A percentile compares a stretch with the other conserved stretches of the same genome.
Conservation (phyloP, 1,140 invertebrate species). For the Psix sp. region DNA sequence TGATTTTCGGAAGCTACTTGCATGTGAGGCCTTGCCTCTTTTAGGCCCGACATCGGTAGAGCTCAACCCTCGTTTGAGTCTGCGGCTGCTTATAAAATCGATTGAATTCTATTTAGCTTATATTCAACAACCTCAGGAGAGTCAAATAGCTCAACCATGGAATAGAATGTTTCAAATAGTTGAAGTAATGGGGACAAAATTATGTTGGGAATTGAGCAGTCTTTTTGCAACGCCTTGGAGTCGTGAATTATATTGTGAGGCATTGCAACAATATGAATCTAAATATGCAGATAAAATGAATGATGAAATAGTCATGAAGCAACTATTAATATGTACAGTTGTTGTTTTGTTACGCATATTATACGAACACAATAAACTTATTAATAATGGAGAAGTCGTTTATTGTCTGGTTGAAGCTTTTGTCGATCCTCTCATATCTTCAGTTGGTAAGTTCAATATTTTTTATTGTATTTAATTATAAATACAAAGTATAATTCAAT, state of each 20-base stretch:
- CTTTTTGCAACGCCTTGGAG: constrained; percentile 73
- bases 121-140: constrained; percentile 80
- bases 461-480: constrained; percentile 7
- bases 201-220: constrained; percentile 86
- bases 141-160: constrained; percentile 86
- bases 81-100: constrained; percentile 80
- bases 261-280: constrained; percentile 68
- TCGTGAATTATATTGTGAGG: constrained; percentile 69
- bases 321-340: constrained; percentile 68
- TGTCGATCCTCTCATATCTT: constrained; percentile 55
- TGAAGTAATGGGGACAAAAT: constrained; percentile 84
- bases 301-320: constrained; percentile 68
- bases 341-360: constrained; percentile 71
- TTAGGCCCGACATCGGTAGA: constrained; percentile 80
- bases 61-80: constrained; percentile 82
- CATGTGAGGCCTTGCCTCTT: constrained; percentile 86
- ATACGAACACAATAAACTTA: constrained; percentile 67
- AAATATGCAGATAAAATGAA: constrained; percentile 60
- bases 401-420: constrained; percentile 75
- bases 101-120: constrained; percentile 82
- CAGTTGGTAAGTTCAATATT: constrained; percentile 61
- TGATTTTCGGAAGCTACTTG: constrained; percentile 83
- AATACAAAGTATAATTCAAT: too few relatives aligned
- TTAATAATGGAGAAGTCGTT: constrained; percentile 64
- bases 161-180: constrained; percentile 86